Conservation (phyloP, 1,140 invertebrate genomes). For the Cephus cinctus region DNA sequence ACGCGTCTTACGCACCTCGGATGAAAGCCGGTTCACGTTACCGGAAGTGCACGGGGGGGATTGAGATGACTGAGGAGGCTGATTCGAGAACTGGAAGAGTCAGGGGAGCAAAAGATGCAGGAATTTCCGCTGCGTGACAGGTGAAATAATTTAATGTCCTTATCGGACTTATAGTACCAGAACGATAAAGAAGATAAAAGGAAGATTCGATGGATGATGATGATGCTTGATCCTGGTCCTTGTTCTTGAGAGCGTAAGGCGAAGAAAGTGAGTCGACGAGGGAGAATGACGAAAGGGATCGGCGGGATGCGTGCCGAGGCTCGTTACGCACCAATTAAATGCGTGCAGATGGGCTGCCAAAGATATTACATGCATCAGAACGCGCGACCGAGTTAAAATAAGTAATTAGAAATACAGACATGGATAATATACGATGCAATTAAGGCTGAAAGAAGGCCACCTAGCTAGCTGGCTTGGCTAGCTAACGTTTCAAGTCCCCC, state of each 20-base stretch:
- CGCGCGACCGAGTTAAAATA: constrained; percentile 20
- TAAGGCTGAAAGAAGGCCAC: constrained; percentile 27
- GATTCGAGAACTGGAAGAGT: too few relatives aligned
- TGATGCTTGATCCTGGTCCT: too few relatives aligned
- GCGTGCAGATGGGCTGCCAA: constrained; percentile 21
- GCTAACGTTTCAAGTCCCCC: too few relatives aligned
- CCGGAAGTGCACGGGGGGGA: not conserved
- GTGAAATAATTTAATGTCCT: too few relatives aligned
- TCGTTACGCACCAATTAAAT: constrained; percentile 22
- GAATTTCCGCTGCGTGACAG: too few relatives aligned
- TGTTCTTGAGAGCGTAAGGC: too few relatives aligned
- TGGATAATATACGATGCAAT: constrained; percentile 37
- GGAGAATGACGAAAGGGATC: not conserved
- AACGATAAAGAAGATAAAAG: too few relatives aligned
- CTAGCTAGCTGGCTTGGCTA: too few relatives aligned
- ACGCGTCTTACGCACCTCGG: constrained; percentile 8
- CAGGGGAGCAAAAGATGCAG: too few relatives aligned
- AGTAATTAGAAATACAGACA: constrained; percentile 35
- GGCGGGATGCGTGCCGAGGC: not conserved
- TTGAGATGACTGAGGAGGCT: not conserved
- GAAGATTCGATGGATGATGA: too few relatives aligned
- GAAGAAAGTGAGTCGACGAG: not conserved
- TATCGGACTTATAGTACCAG: too few relatives aligned
- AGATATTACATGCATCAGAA: constrained; percentile 21
- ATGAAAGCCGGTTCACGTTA: not conserved